These are phyloP conservation scores for Porites rus DNA, from an alignment of 92 coral and sea anemone genomes.

Conservation along the genomic window DNA sequence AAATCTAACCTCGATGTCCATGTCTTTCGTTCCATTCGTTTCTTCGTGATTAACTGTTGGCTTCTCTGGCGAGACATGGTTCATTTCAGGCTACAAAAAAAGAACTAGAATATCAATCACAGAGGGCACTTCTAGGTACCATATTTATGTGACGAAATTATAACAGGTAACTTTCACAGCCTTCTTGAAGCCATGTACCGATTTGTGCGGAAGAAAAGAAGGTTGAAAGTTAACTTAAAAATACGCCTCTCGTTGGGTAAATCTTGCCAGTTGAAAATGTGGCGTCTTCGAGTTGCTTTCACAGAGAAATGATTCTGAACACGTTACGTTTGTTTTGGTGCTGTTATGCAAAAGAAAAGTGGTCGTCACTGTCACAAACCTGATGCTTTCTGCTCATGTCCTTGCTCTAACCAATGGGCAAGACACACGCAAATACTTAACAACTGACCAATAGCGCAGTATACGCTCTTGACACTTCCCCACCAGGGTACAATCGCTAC, in stretches of 20 bases:
- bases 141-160: neutral
- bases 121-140: neutral
- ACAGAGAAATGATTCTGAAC: neutral
- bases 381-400: neutral
- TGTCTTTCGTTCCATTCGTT: conserved; percentile 40
- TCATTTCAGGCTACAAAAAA: conserved; percentile 38
- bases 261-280: neutral
- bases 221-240: too few relatives aligned
- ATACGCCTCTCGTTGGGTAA: neutral
- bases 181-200: too few relatives aligned
- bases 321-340: neutral
- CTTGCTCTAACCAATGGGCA: neutral
- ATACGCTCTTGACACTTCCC: too few relatives aligned
- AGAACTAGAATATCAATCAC: neutral
- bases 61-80: conserved; percentile 41
- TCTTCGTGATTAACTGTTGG: conserved; percentile 54
- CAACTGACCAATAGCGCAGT: neutral
- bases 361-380: neutral
- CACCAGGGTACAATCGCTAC: too few relatives aligned
- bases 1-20: conserved; percentile 60
- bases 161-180: too few relatives aligned
- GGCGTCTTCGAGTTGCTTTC: neutral
- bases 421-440: neutral
- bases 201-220: too few relatives aligned
- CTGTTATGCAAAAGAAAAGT: neutral